Evolutionary conservation across 2,797 vertebrate species (phyloP).

Genomic region (Enteromius paludinosus): DNA sequence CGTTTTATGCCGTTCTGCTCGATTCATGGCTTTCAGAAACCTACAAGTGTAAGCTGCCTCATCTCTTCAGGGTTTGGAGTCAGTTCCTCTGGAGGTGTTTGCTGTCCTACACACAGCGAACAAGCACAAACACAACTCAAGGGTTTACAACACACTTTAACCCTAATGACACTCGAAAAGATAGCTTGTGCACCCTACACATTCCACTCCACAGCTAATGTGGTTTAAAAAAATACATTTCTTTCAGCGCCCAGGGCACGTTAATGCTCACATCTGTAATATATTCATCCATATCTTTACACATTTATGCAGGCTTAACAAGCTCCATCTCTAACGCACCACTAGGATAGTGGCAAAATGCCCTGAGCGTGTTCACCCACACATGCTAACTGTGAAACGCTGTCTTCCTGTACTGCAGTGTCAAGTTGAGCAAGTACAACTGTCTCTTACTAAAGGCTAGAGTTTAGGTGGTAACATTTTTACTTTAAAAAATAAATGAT

Average conservation of each 20-base stretch:
- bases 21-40: constrained; percentile 66
- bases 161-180: constrained; percentile 38
- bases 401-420: constrained; percentile 53
- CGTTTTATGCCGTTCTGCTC: constrained; percentile 82
- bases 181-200: constrained; percentile 52
- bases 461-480: constrained; percentile 29
- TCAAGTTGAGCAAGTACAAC: constrained; percentile 45
- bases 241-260: constrained; percentile 45
- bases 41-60: constrained; percentile 79
- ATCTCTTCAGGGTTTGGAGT: constrained; percentile 55
- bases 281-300: constrained; percentile 75
- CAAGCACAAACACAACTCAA: constrained; percentile 34
- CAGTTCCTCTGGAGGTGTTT: constrained; percentile 38
- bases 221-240: constrained; percentile 54
- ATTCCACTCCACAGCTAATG: constrained; percentile 58
- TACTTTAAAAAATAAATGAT: background rate
- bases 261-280: constrained; percentile 69
- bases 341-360: constrained; percentile 75
- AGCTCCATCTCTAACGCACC: constrained; percentile 79
- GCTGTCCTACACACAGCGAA: constrained; percentile 28
- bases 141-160: constrained; percentile 25
- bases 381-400: constrained; percentile 78
- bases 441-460: constrained; percentile 41
- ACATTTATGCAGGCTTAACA: constrained; percentile 77
- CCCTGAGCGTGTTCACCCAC: constrained; percentile 76